Conservation (phyloP, 1,140 invertebrate species). For the Pseudomyrmex sp. region DNA sequence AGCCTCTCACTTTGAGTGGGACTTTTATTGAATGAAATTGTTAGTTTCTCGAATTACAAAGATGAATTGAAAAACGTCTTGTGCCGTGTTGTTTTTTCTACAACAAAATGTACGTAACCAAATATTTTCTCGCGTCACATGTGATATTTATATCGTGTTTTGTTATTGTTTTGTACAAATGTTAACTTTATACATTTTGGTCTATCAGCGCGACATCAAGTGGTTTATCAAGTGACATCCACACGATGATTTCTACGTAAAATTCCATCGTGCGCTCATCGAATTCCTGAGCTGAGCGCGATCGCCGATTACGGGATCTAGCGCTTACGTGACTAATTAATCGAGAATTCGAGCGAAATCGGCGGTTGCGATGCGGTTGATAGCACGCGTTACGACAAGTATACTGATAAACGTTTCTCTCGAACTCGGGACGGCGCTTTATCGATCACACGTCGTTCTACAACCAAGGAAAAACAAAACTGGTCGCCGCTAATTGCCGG, state of each 20-base stretch:
- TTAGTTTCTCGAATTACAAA: neutral
- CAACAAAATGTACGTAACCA: too few species aligned
- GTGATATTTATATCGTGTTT: too few species aligned
- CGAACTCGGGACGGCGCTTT: conserved; percentile 37
- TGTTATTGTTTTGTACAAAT: neutral
- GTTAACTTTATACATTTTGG: conserved; percentile 6
- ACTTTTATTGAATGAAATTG: neutral
- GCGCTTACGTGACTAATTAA: conserved; percentile 72
- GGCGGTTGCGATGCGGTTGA: conserved; percentile 29
- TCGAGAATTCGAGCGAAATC: conserved; percentile 70
- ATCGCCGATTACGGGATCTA: conserved; percentile 65
- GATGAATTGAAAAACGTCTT: neutral
- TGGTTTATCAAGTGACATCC: conserved; percentile 35
- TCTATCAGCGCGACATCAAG: neutral
- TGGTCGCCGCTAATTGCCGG: conserved; percentile 36
- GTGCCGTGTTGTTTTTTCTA: neutral
- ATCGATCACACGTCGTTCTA: conserved; percentile 56
- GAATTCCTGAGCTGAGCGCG: conserved; percentile 63
- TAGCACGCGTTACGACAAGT: conserved; percentile 39
- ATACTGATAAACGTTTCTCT: conserved; percentile 58
- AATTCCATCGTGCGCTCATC: conserved; percentile 59
- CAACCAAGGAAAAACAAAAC: conserved; percentile 32
- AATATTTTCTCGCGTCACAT: too few species aligned
- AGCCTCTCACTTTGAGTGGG: neutral
- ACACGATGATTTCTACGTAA: conserved; percentile 51